Evolutionary conservation across 2,888 invertebrate species (phyloP).

Genomic region (Hyppa rectilinea): DNA sequence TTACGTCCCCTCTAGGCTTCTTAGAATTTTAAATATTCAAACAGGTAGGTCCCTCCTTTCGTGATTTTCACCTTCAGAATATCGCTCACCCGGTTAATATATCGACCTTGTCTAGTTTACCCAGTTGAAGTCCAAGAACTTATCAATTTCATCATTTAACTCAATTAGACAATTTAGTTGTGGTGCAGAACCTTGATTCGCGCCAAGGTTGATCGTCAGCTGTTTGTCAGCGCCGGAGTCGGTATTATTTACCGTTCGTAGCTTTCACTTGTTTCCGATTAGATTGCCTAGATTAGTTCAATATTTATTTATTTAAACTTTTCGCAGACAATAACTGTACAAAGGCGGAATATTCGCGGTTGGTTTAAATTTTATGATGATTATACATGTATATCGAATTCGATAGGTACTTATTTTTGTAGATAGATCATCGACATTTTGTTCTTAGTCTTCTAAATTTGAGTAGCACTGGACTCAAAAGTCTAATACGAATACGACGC

Average conservation of each 20-base stretch:
- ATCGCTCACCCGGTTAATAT: not conserved
- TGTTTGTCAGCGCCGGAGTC: conserved; percentile 25
- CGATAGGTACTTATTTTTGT: too few relatives aligned
- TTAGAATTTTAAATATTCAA: conserved; percentile 17
- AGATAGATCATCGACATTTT: too few relatives aligned
- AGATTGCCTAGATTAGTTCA: not conserved
- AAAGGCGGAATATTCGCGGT: too few relatives aligned
- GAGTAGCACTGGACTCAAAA: too few relatives aligned
- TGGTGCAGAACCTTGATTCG: conserved; percentile 35
- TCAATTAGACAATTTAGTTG: conserved; percentile 33
- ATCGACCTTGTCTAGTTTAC: not conserved
- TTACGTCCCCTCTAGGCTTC: not conserved
- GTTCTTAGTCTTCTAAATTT: too few relatives aligned
- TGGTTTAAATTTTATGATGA: not conserved
- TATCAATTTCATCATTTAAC: conserved; percentile 4
- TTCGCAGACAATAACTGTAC: too few relatives aligned
- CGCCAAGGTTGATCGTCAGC: conserved; percentile 40
- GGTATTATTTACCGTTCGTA: conserved; percentile 30
- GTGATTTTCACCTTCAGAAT: not conserved
- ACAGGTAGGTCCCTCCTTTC: not conserved
- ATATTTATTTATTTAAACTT: too few relatives aligned
- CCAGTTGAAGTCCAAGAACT: conserved; percentile 1
- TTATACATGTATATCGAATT: not conserved
- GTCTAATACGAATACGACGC: too few relatives aligned
- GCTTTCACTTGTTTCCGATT: conserved; percentile 56